These are phyloP conservation scores for Ips typographus DNA, from an alignment of 1,140 invertebrate species.

Conservation along the genomic window DNA sequence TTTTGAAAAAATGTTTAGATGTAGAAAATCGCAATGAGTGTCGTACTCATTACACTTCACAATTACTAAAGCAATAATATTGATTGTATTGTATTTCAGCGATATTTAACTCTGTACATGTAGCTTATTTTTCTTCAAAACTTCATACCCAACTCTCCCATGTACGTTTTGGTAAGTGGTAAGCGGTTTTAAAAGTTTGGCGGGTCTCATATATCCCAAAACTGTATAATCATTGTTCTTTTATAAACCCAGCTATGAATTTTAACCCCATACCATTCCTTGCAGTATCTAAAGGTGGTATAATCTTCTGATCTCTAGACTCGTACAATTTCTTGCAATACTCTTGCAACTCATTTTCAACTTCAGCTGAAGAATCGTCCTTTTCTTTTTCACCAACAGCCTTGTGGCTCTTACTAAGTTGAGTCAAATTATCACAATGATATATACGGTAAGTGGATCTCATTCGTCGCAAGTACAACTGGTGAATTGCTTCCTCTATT, in stretches of 20 bases:
- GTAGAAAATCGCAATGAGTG: no score
- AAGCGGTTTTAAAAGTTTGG: slow-evolving; percentile 20
- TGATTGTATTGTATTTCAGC: no score
- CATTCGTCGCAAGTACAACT: slow-evolving; percentile 31
- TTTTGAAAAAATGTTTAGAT: no score
- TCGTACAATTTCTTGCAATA: slow-evolving; percentile 14
- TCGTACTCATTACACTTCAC: no score
- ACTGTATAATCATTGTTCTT: slow-evolving; percentile 15
- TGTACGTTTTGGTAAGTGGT: slow-evolving; percentile 29
- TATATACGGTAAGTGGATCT: slow-evolving; percentile 28
- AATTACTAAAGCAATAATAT: no score
- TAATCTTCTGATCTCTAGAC: slow-evolving; percentile 17
- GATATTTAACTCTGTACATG: no score
- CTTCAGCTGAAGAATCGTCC: neutral
- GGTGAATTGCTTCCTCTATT: slow-evolving; percentile 20
- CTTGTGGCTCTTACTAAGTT: no score
- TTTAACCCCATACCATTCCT: slow-evolving; percentile 3
- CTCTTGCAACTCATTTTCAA: slow-evolving; percentile 32
- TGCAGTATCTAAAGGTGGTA: slow-evolving; percentile 13
- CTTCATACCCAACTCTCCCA: slow-evolving; percentile 28
- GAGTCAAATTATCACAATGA: slow-evolving; percentile 17
- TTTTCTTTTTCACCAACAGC: slow-evolving; percentile 6
- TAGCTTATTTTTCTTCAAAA: slow-evolving; percentile 15
- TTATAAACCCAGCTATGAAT: neutral
- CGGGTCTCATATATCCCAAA: slow-evolving; percentile 36